Conservation (phyloP, 1,140 invertebrate genomes). For the Diorhabda elongata region DNA sequence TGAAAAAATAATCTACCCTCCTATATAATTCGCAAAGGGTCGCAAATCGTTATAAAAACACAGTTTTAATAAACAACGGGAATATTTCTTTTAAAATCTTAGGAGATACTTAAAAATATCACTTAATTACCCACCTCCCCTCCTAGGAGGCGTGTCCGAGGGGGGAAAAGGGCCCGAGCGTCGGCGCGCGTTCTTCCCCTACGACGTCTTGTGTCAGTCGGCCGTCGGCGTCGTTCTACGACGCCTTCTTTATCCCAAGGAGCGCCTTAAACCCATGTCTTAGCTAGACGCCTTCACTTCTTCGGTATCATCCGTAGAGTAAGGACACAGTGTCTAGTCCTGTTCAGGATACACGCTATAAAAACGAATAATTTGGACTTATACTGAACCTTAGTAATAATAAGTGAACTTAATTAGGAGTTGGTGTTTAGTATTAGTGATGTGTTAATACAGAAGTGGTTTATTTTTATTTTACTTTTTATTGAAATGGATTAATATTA, state of each 20-base stretch:
- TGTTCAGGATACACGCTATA: conserved; percentile 28
- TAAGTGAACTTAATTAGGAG: not conserved
- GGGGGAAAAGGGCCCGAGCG: conserved; percentile 30
- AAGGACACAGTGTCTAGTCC: conserved; percentile 39
- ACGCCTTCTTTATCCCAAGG: conserved; percentile 42
- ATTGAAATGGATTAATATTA: conserved; percentile 4
- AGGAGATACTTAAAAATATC: conserved; percentile 46
- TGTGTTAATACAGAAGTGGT: conserved; percentile 1
- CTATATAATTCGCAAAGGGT: conserved; percentile 3
- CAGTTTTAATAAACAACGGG: conserved; percentile 35
- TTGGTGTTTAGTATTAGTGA: conserved; percentile 5
- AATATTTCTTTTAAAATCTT: conserved; percentile 43
- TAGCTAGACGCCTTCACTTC: conserved; percentile 44
- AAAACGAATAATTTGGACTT: conserved; percentile 4
- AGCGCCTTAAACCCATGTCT: conserved; percentile 47
- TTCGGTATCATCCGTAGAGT: conserved; percentile 44
- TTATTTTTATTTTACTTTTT: not conserved
- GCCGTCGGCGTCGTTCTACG: conserved; percentile 43
- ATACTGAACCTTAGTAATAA: not conserved
- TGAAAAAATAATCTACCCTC: too few species aligned
- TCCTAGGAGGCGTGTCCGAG: conserved; percentile 41
- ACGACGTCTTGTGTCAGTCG: conserved; percentile 47
- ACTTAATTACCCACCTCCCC: conserved; percentile 44
- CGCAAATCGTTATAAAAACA: conserved; percentile 17
- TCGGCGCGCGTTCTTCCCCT: conserved; percentile 41